These are phyloP conservation scores for Lamprotornis superbus DNA, from an alignment of 2,113 vertebrate species.

Conservation along the genomic window DNA sequence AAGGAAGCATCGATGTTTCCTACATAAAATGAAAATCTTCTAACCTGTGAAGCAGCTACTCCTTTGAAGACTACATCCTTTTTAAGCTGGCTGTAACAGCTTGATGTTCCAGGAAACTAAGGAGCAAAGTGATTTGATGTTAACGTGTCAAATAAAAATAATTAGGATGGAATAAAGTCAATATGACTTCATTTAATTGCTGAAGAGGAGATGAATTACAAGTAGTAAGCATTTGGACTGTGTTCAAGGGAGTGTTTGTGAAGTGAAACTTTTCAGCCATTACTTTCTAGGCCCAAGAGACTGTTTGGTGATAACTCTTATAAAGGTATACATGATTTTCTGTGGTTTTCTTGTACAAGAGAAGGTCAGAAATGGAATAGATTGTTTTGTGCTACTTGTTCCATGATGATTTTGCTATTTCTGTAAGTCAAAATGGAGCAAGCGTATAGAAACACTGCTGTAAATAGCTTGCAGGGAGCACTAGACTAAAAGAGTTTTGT, in stretches of 20 bases:
- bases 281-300: neutral
- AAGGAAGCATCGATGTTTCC: neutral
- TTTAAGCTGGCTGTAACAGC: neutral
- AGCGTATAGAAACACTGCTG: neutral
- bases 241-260: neutral
- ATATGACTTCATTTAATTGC: neutral
- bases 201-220: neutral
- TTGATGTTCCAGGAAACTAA: neutral
- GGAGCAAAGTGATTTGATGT: neutral
- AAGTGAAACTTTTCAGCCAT: neutral
- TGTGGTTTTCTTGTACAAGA: neutral
- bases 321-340: neutral
- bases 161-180: neutral
- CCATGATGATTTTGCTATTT: neutral
- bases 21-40: neutral
- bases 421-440: neutral
- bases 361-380: neutral
- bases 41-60: neutral
- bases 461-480: neutral
- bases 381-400: neutral
- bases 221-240: neutral
- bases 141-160: neutral
- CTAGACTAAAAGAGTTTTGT: neutral
- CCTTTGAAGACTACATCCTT: neutral
- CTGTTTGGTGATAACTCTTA: neutral